Evolutionary conservation across 2,113 vertebrate genomes (phyloP).

Genomic region (Epinephelus cyanopodus): DNA sequence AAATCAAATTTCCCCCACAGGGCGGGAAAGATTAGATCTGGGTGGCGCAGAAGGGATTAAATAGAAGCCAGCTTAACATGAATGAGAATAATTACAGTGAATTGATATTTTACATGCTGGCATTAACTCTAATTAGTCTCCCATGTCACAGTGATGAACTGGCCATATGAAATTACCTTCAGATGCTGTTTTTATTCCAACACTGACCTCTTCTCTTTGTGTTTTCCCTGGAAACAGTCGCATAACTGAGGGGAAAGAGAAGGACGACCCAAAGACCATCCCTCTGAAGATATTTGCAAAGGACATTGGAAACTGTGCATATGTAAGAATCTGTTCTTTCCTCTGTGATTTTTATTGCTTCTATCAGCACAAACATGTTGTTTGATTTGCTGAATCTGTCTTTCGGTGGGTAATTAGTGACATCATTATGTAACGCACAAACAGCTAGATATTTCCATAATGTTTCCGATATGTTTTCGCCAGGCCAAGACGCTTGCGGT

Average conservation of each 20-base stretch:
- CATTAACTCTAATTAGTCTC: background rate
- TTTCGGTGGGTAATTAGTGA: constrained; percentile 1
- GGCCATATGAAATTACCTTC: background rate
- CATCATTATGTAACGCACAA: constrained; percentile 7
- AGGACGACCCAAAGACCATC: constrained; percentile 92
- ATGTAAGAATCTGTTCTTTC: constrained; percentile 86
- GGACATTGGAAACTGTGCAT: constrained; percentile 92
- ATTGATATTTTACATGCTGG: background rate
- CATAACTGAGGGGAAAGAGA: constrained; percentile 93
- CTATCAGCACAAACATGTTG: constrained; percentile 2
- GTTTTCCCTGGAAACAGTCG: constrained; percentile 82
- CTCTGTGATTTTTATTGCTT: constrained; percentile 4
- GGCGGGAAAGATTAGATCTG: background rate
- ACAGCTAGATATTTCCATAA: constrained; percentile 19
- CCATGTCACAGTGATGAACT: background rate
- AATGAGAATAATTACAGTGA: background rate
- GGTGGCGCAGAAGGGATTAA: background rate
- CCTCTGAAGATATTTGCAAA: constrained; percentile 95
- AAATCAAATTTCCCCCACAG: background rate
- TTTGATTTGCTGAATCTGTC: background rate
- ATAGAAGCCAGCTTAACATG: background rate
- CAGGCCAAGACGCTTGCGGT: constrained; percentile 94
- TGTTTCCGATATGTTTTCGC: constrained; percentile 22
- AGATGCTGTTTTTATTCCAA: background rate
- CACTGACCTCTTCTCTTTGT: constrained; percentile 12